Evolutionary conservation across 35 echinoderm and acorn worm species (phyloP), one percentile per base, ranked within the genome.

Genomic region (Anneissia japonica): DNA sequence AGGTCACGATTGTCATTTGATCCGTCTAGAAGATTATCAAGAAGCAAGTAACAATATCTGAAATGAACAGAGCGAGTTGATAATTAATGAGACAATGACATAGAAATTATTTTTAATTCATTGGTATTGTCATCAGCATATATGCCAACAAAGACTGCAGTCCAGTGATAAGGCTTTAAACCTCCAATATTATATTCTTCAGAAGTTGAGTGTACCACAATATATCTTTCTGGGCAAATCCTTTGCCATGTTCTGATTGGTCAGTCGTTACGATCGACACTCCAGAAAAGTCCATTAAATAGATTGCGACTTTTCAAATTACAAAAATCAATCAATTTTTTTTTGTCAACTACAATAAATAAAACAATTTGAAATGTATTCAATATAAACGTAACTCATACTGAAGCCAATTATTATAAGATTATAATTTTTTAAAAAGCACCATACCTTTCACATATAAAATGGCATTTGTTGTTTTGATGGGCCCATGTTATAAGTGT

Each of bases 1-100:
- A 73, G 82, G 28, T 39, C 83, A 41, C 92, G 38, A 26, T 92
- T 87, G 80, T 99, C 96, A 84, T 94, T 99, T 73, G 96, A 83
- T 32, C 88, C 77, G 74, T 91, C 92, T 35, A 90, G 86, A 11
- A 99, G 46, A 43, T 86, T 89, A 16, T 87, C 81, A 0, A 99
- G 41, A 35, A 99, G 74, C 3, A 99, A 34, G 41, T 75, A 82
- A 38, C 92, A 89, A 91, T 83, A 89, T 79, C 96, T 99, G 73
- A 19, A 77, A 32, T 9, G 28, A 89, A 78, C 32, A 35, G 43
- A 72, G 79, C 21, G 85, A 76, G 46, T 45, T 14, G 3, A n/a
- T n/a, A n/a, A n/a, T n/a, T n/a, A n/a, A n/a, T n/a, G n/a, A n/a
- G n/a, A n/a, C n/a, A n/a, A n/a, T n/a, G n/a, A n/a, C n/a, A n/a